A percentile compares a stretch with the other conserved stretches of the same genome.
phyloP scores from a whole-genome alignment of 2,113 vertebrate species.

The Pterocles burchelli region DNA sequence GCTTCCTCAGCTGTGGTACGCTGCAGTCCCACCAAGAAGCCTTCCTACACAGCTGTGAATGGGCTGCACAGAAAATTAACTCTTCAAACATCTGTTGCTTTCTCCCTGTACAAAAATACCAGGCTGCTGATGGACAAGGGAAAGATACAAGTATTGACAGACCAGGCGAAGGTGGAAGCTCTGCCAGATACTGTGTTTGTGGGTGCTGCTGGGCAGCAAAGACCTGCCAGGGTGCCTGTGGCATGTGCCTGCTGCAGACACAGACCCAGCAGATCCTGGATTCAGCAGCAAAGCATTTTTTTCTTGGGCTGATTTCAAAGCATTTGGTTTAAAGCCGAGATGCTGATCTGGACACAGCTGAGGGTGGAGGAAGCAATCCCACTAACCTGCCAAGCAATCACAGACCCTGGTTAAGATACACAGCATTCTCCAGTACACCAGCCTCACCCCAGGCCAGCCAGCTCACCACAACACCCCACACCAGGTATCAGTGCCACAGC shows the following conservation, averaged over 20 bases:
- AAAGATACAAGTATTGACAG: conserved; percentile 65
- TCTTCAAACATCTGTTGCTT: neutral
- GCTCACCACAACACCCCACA: neutral
- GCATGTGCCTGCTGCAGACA: neutral
- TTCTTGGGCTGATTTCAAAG: neutral
- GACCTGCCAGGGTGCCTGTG: neutral
- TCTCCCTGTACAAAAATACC: conserved; percentile 46
- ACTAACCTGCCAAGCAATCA: neutral
- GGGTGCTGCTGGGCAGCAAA: neutral
- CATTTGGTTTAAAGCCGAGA: neutral
- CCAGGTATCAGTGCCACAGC: accelerated
- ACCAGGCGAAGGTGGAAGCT: neutral
- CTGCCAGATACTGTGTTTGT: neutral
- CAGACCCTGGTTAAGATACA: neutral
- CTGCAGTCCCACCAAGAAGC: neutral
- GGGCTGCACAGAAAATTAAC: neutral
- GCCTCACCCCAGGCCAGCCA: neutral
- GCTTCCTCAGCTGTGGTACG: neutral
- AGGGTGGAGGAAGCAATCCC: neutral
- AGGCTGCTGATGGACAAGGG: neutral
- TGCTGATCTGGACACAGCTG: neutral
- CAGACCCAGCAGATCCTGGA: neutral
- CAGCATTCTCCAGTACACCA: neutral
- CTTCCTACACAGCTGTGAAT: neutral
- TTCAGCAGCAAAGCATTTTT: neutral